Evolutionary conservation across 2,113 vertebrate species (phyloP), one percentile per base, ranked within the genome.

Genomic region (Tautogolabrus adspersus): DNA sequence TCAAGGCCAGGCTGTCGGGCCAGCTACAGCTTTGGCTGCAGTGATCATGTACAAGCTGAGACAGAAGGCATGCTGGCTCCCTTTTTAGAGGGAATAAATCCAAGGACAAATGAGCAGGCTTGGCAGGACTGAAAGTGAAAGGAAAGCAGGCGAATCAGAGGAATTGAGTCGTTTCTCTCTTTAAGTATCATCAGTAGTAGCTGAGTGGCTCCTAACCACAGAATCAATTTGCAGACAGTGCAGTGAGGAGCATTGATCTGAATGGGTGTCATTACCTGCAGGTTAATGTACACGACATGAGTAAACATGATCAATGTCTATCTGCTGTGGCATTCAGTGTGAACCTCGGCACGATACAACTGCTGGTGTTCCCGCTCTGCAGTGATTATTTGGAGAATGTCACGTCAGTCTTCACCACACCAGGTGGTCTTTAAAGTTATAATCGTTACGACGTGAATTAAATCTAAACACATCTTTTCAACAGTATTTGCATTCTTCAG

Each of bases 21-120:
- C 83, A 85, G 77, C 54, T 69, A 15, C 7, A 37, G 76, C 72
- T 78, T 87, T 89, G 89, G 88, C 82, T 80, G 76, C 72, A 12
- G 71, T 46, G 56, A 55, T 61, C 37, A 21, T 66, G 72, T 66
- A 79, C 72, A 71, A 77, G 79, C 73, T 51, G 51, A 80, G 77
- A 74, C 86, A 87, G 88, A 87, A 81, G 57, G 82, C 82, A 63
- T 66, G 57, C 72, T 74, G 79, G 77, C 81, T 75, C 64, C 62
- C 30, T 72, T 68, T 65, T 78, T 68, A 34, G 55, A 80, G 83
- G 82, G 77, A 87, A 82, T 83, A 84, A 81, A 81, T 85, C 86
- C 84, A 88, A 83, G 88, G 86, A 90, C 87, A 90, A 87, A 88
- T 83, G 79, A 88, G 70, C 40, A 80, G 59, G 59, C 68, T 75